Percentiles rank a stretch among this genome's conserved stretches.
phyloP scores from a whole-genome alignment of 2,113 vertebrate species.

The Gnathonemus echidnorhynchus region DNA sequence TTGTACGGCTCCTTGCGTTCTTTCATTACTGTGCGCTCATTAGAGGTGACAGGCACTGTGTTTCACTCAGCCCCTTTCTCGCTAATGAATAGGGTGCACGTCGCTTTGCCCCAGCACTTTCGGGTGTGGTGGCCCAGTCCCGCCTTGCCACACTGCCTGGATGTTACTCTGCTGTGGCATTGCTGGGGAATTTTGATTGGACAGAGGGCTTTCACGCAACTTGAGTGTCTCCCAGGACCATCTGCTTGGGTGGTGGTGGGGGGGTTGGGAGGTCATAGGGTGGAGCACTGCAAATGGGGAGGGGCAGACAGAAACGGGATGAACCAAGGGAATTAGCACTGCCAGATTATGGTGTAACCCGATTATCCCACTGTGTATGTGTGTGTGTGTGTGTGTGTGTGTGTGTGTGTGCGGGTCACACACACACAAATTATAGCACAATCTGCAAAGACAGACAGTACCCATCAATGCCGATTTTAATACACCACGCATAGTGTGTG shows the following conservation, averaged over 20 bases:
- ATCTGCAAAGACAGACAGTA: neutral
- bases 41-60: neutral
- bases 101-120: neutral
- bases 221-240: neutral
- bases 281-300: constrained; percentile 22
- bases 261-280: neutral
- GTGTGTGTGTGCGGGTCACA: neutral
- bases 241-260: neutral
- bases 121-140: neutral
- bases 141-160: neutral
- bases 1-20: neutral
- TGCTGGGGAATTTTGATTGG: neutral
- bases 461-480: neutral
- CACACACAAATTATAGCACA: neutral
- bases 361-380: constrained; percentile 42
- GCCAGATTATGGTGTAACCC: constrained; percentile 47
- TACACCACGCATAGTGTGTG: neutral
- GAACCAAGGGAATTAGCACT: constrained; percentile 51
- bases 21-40: neutral
- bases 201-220: neutral
- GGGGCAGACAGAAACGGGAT: constrained; percentile 27
- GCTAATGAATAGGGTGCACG: neutral
- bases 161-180: neutral
- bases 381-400: neutral
- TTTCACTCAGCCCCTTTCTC: neutral